Evolutionary conservation across 2,888 invertebrate genomes (phyloP), one percentile per base, ranked within the genome.

Genomic region (Limnephilus marmoratus): DNA sequence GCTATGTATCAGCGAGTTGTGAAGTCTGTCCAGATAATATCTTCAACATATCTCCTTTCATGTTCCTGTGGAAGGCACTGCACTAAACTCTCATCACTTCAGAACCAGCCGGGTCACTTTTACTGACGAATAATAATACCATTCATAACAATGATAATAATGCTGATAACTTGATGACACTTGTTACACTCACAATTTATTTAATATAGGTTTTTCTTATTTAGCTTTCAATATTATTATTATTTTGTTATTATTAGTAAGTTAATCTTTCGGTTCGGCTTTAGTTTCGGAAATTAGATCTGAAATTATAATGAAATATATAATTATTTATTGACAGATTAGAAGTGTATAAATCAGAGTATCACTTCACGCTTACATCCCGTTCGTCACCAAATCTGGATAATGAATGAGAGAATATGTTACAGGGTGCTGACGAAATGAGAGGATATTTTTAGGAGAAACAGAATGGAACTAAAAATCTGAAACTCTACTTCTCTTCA

Each of bases 1-100:
- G 88, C 68, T 91, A 91, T 88, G 91, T 91, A 49, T 91, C 91
- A 29, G 91, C 91, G 37, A 91, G 80, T 37, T n/a, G 13, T 34
- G 41, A 91, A 41, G 37, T 81, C 86, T 45, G 37, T 88, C 88
- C 82, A 13, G 88, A 49, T 81, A 81, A 68, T 68, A 34, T 29
- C 68, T 45, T 24, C 81, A 45, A 15, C 81, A 34, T 88, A 87
- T 12, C 24, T n/a, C 24, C 88, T 85, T 49, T 90, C 81, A 81
- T 82, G 90, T 29, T 90, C 80, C 86, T 86, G 34, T 45, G 86
- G 29, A 80, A 80, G 37, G 49, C 85, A 89, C 89, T 29, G n/a
- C 68, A 45, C 41, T 37, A 24, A 24, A 68, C 68, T 68, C 9
- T 68, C 68, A 68, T 68, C 68, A 68, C 68, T 68, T 68, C n/a